These are phyloP conservation scores for Thaumetopoea pityocampa DNA, from an alignment of 1,140 invertebrate species.

Conservation along the genomic window DNA sequence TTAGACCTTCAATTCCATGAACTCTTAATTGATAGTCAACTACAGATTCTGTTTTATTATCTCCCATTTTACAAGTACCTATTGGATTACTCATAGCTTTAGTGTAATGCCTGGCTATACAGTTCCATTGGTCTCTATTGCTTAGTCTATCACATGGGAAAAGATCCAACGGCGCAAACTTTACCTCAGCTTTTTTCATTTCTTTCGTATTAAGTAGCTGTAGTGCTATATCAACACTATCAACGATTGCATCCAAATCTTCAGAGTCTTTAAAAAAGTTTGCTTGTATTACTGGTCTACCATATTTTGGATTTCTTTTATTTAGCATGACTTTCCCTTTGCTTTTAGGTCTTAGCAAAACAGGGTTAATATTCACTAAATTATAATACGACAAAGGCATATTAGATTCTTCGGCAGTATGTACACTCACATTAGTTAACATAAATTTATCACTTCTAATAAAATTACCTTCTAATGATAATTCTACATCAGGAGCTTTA, in stretches of 20 bases:
- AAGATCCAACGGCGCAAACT: constrained; percentile 60
- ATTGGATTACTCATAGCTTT: constrained; percentile 77
- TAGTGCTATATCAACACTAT: constrained; percentile 86
- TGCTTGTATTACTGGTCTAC: constrained; percentile 93
- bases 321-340: constrained; percentile 86
- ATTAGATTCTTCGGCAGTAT: constrained; percentile 53
- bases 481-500: constrained; percentile 61
- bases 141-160: constrained; percentile 64
- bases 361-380: constrained; percentile 81
- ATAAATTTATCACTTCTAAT: constrained; percentile 67
- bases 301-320: constrained; percentile 86
- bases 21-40: constrained; percentile 74
- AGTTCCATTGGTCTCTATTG: constrained; percentile 78
- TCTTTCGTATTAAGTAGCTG: constrained; percentile 64
- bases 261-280: constrained; percentile 90
- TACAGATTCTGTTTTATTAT: constrained; percentile 71
- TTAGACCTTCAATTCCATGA: constrained; percentile 64
- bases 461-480: constrained; percentile 62
- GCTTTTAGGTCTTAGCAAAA: constrained; percentile 88
- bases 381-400: constrained; percentile 64
- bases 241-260: constrained; percentile 87
- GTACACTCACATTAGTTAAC: constrained; percentile 59
- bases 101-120: constrained; percentile 81
- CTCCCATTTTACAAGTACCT: constrained; percentile 79
- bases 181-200: constrained; percentile 59